phyloP scores from a whole-genome alignment of 2,888 invertebrate genomes.

The Pteria penguin region DNA sequence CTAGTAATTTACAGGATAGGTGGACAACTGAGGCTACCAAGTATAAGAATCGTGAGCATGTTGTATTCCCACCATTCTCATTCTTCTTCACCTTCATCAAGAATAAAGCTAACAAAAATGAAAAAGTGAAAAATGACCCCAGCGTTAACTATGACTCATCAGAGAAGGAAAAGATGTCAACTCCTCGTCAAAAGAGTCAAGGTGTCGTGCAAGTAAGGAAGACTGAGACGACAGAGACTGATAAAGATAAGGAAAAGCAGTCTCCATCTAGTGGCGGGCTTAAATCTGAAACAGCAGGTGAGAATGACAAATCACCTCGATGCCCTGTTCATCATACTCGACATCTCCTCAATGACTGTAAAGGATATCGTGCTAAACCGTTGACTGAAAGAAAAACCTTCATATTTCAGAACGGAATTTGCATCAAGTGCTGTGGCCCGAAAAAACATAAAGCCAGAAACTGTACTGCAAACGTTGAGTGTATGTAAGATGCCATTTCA shows the following conservation, averaged over 20 bases:
- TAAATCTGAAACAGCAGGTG: neutral
- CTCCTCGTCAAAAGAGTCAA: neutral
- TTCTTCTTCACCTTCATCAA: constrained; percentile 25
- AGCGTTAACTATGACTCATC: constrained; percentile 8
- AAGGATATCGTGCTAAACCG: neutral
- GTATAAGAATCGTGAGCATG: constrained; percentile 15
- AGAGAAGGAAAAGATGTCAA: neutral
- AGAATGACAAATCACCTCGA: neutral
- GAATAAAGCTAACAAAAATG: constrained; percentile 8
- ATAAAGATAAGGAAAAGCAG: neutral
- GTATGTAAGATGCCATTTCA: neutral
- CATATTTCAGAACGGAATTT: constrained; percentile 1
- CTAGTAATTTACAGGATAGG: constrained; percentile 7
- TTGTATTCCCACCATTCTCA: constrained; percentile 16
- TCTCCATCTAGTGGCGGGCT: neutral
- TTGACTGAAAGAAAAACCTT: neutral
- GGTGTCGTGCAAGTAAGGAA: neutral
- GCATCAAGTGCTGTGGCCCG: constrained; percentile 3
- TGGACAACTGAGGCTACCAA: constrained; percentile 21
- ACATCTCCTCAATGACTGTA: constrained; percentile 20
- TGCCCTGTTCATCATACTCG: constrained; percentile 13
- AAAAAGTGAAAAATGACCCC: constrained; percentile 21
- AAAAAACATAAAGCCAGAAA: constrained; percentile 4
- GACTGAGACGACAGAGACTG: neutral
- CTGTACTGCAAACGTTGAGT: constrained; percentile 1